These are phyloP conservation scores for Leptobrachium ailaonicum DNA, from an alignment of 2,113 vertebrate species.

Conservation along the genomic window DNA sequence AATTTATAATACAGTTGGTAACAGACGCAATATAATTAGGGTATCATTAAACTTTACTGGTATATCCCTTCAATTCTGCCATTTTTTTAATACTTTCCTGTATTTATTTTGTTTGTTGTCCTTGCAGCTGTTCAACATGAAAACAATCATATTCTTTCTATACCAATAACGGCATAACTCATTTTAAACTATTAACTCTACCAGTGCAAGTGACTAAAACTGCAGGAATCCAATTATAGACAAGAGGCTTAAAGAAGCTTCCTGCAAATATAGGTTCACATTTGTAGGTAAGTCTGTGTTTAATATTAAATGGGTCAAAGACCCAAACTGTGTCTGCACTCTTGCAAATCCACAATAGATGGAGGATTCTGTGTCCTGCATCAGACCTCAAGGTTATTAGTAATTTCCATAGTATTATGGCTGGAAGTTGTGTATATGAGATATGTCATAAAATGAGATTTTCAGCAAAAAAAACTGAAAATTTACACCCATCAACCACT, in stretches of 20 bases:
- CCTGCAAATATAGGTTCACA: background rate
- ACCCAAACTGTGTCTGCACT: background rate
- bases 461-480: background rate
- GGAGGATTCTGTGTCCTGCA: background rate
- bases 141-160: no score
- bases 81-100: no score
- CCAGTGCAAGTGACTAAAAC: background rate
- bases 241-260: background rate
- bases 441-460: constrained; percentile 3
- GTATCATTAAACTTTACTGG: no score
- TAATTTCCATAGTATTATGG: constrained; percentile 4
- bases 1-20: no score
- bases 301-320: constrained; percentile 5
- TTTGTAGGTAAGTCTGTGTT: background rate
- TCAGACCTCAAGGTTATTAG: constrained; percentile 4
- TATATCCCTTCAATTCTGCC: no score
- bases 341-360: background rate
- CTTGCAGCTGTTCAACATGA: no score
- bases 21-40: no score
- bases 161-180: no score
- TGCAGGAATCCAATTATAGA: background rate
- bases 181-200: background rate
- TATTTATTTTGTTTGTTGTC: no score
- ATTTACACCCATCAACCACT: background rate
- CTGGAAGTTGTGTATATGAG: background rate